Conservation (phyloP, 2,888 invertebrate genomes). For the Meganola albula region DNA sequence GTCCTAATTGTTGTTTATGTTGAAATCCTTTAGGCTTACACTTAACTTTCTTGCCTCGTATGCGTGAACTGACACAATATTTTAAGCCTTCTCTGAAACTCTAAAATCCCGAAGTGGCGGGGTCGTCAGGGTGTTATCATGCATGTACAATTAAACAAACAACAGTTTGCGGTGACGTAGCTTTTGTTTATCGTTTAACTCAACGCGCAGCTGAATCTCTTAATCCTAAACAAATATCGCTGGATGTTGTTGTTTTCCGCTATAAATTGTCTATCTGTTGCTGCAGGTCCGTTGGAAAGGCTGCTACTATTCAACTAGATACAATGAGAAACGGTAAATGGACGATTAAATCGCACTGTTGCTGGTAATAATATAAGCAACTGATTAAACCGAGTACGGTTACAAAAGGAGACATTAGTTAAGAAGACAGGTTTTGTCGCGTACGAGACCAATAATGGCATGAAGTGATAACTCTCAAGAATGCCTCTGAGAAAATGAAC, state of each 20-base stretch:
- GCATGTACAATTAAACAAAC: slow-evolving; percentile 70
- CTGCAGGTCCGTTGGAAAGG: slow-evolving; percentile 36
- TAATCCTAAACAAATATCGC: slow-evolving; percentile 74
- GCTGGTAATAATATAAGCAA: slow-evolving; percentile 73
- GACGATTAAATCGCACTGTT: slow-evolving; percentile 67
- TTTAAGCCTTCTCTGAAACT: slow-evolving; percentile 42
- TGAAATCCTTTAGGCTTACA: slow-evolving; percentile 28
- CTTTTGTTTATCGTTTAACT: slow-evolving; percentile 68
- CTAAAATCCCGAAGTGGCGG: slow-evolving; percentile 34
- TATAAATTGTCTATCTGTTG: slow-evolving; percentile 49
- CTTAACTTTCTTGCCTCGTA: slow-evolving; percentile 34
- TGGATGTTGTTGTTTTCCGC: slow-evolving; percentile 32
- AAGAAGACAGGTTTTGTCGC: slow-evolving; percentile 45
- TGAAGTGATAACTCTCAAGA: slow-evolving; percentile 57
- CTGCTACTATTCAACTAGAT: slow-evolving; percentile 44
- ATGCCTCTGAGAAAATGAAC: too few relatives aligned
- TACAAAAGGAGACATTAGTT: slow-evolving; percentile 76
- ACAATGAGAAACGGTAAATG: slow-evolving; percentile 71
- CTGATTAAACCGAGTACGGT: slow-evolving; percentile 68
- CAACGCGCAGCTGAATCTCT: slow-evolving; percentile 60
- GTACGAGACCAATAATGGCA: slow-evolving; percentile 64
- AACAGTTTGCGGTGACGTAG: slow-evolving; percentile 60
- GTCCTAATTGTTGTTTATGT: slow-evolving; percentile 28
- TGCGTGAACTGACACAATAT: slow-evolving; percentile 38
- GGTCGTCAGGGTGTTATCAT: slow-evolving; percentile 61